Evolutionary conservation across 2,113 vertebrate species (phyloP), one percentile per base, ranked within the genome.

Genomic region (Protobothrops flavoviridis): DNA sequence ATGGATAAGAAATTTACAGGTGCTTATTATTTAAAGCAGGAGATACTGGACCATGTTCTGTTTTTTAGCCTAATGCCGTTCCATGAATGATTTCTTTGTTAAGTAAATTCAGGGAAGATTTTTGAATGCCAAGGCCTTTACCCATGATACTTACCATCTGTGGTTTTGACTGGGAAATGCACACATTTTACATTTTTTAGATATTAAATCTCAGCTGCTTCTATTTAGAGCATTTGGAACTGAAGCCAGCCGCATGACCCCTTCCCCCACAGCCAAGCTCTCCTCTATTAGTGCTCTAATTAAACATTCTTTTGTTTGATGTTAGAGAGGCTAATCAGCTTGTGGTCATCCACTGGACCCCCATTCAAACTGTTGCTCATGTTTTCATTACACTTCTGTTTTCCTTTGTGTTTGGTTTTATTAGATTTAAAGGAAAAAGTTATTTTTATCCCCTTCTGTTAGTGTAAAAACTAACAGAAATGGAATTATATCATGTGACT

Each of bases 31-130:
- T 94, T 92, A 94, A 94, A 93, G 43, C 50, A 52, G n/a, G 91
- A 88, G 48, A 89, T 33, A 64, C 43, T 8, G 64, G 95, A 90
- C 21, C 3, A n/a, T 0, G 8, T 81, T 92, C 88, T 88, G 57
- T 93, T 95, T 95, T 94, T 95, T 94, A 93, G 96, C 74, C 91
- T 43, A 95, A 95, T 93, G 96, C 12, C 90, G 33, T 2, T 4
- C 81, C 2, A 4, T 87, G 95, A 96, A 97, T 48, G 92, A 85
- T 26, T 92, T 92, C 95, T 97, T 94, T 97, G 94, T 91, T 92
- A 94, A 91, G 45, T 33, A 11, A 93, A 94, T 94, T 92, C 59
- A 90, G 92, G 90, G 95, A 96, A 95, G 89, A 81, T 91, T 64
- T 95, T 95, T 95, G 95, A 95, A 89, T 94, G 93, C 95, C 93